Evolutionary conservation across 2,888 invertebrate species (phyloP).

Genomic region (Tineola bisselliella): DNA sequence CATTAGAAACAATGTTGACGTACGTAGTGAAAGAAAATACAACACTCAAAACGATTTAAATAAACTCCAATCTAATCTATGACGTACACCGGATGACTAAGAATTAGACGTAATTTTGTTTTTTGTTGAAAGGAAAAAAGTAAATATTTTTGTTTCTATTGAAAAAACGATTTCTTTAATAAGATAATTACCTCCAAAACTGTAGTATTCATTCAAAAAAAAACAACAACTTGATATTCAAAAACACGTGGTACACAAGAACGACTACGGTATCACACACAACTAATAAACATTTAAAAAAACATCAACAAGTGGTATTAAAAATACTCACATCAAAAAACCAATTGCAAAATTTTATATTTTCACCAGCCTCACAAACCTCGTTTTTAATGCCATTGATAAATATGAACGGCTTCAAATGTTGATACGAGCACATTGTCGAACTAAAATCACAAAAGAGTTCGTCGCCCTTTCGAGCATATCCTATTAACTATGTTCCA

Average conservation of each 20-base stretch:
- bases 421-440: background rate
- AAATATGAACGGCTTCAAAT: background rate
- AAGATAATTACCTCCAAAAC: too few species aligned
- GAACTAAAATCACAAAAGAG: background rate
- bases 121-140: too few species aligned
- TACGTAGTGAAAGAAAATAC: background rate
- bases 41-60: background rate
- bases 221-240: too few species aligned
- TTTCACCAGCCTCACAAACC: background rate
- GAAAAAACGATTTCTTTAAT: too few species aligned
- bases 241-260: too few species aligned
- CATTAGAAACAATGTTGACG: too few species aligned
- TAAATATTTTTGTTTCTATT: too few species aligned
- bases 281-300: too few species aligned
- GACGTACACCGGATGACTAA: background rate
- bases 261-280: too few species aligned
- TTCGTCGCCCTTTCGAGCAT: background rate
- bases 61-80: background rate
- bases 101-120: background rate
- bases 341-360: background rate
- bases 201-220: too few species aligned
- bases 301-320: too few species aligned
- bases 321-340: conserved; percentile 3
- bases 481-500: background rate
- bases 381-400: background rate